Conservation (phyloP, 1,140 invertebrate genomes). For the Ostrea denselamellosa region DNA sequence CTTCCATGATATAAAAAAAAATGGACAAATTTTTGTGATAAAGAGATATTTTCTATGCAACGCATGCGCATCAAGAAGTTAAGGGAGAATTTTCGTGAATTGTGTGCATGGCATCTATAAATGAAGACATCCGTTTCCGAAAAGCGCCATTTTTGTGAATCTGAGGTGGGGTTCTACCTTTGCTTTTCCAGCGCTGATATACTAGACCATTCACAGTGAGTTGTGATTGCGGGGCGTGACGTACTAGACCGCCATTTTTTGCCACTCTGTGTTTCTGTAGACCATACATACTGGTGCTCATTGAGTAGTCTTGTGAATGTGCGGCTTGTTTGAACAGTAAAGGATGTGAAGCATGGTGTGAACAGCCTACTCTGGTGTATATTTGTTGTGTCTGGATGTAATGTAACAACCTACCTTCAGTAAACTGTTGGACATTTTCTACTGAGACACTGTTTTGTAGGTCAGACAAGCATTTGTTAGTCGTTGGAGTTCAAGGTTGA, state of each 20-base stretch:
- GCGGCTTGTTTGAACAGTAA: slow-evolving; percentile 11
- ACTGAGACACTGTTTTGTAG: slow-evolving; percentile 14
- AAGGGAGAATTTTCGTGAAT: slow-evolving; percentile 26
- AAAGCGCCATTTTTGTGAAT: slow-evolving; percentile 39
- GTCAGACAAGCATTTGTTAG: slow-evolving; percentile 32
- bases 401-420: background rate
- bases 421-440: slow-evolving; percentile 15
- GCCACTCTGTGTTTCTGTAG: slow-evolving; percentile 11
- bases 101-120: slow-evolving; percentile 37
- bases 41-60: slow-evolving; percentile 33
- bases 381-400: slow-evolving; percentile 21
- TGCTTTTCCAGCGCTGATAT: slow-evolving; percentile 24
- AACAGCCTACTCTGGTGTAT: background rate
- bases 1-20: background rate
- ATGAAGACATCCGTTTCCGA: slow-evolving; percentile 39
- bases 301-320: slow-evolving; percentile 13
- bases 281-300: slow-evolving; percentile 28
- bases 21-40: background rate
- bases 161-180: slow-evolving; percentile 38
- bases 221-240: slow-evolving; percentile 36
- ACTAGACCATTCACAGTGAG: slow-evolving; percentile 34
- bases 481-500: slow-evolving; percentile 28
- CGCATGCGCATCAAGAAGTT: slow-evolving; percentile 26
- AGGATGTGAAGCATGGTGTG: slow-evolving; percentile 27
- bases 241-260: slow-evolving; percentile 35